Evolutionary conservation across 2,888 invertebrate genomes (phyloP), one percentile per base, ranked within the genome.

Genomic region (Acrocyrtus sp.): DNA sequence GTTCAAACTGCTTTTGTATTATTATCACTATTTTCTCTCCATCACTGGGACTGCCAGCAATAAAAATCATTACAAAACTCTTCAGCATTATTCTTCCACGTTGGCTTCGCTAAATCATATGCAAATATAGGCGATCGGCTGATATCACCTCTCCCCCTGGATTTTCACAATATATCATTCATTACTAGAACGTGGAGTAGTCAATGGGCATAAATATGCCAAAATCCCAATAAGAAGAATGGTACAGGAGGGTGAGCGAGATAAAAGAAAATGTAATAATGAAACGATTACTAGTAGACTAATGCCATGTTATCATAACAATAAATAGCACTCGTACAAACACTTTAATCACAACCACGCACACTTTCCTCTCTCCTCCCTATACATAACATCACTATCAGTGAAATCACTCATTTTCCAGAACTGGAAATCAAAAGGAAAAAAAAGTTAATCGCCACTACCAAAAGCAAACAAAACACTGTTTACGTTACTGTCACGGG

Each of bases 251-350:
- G 34, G 6, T 39, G 53, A 60, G 19, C 47, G 54, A 68, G 34
- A 60, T 60, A 68, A 65, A 47, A 58, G 22, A 24, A 29, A 50
- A 27, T 21, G 54, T 34, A 45, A 22, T 47, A 43, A 65, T 39
- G 57, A 51, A 51, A 22, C 57, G 60, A 68, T 68, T 60, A 68
- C 51, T 12, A 34, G 34, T 5, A 12, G 34, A 34, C 39, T 47
- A 45, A 68, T 43, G 61, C 47, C 22, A 58, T 67, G 57, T 58
- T 67, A 67, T 58, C 67, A 58, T 54, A 61, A 68, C 61, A 68
- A 68, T 68, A 67, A 68, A 27, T 68, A 53, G 53, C 54, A 54
- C 69, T 54, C 45, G 39, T 34, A 51, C 57, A 57, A 57, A 6
- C 47, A 17, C 22, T 17, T 45, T 61, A 43, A 21, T 61, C 22